Evolutionary conservation across 2,113 vertebrate genomes (phyloP).

Genomic region (Phyllostomus hastatus): DNA sequence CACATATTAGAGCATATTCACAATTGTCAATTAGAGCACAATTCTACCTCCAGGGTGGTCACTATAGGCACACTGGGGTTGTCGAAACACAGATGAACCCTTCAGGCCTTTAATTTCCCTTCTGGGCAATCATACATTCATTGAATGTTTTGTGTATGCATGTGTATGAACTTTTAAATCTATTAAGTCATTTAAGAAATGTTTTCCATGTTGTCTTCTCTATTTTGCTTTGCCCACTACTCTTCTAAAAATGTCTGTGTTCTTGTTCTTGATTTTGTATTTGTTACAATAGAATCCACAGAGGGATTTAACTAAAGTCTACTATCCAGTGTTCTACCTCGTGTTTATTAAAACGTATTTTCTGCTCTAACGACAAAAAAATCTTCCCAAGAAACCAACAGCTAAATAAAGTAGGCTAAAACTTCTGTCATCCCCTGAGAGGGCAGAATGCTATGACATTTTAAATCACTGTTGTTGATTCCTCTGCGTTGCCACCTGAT

Average conservation of each 20-base stretch:
- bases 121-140: background rate
- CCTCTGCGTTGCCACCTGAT: background rate
- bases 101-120: background rate
- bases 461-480: background rate
- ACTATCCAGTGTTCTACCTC: background rate
- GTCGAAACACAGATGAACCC: background rate
- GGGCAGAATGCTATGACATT: background rate
- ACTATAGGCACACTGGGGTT: background rate
- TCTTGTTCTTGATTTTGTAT: background rate
- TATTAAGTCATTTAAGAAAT: background rate
- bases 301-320: background rate
- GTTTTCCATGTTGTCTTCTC: background rate
- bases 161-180: background rate
- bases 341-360: background rate
- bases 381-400: background rate
- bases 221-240: background rate
- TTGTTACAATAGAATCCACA: background rate
- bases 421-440: background rate
- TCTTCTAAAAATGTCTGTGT: background rate
- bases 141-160: background rate
- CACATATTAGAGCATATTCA: background rate
- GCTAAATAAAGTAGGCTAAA: background rate
- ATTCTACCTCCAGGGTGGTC: background rate
- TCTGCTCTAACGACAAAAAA: background rate
- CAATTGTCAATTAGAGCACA: background rate